Evolutionary conservation across 2,797 vertebrate species (phyloP), one percentile per base, ranked within the genome.

Genomic region (Pantherophis alleghaniensis): DNA sequence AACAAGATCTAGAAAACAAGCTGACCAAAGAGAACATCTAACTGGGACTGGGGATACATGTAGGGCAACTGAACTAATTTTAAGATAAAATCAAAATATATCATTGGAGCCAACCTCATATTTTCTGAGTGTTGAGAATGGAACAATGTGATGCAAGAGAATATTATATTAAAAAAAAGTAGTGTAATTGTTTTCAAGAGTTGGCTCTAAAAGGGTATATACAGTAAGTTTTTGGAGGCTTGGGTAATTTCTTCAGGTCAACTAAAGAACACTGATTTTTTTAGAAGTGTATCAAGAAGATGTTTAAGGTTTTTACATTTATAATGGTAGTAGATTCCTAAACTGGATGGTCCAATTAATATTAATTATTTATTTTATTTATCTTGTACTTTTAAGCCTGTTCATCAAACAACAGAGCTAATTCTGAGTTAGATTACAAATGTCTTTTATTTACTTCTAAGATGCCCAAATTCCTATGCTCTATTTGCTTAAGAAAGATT

Each of bases 211-310:
- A 96, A 95, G 89, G 95, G 91, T 93, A 95, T 91, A 96, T 7
- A 51, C 0, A 47, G 47, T 92, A 96, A 95, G 86, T 92, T 96
- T 95, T 93, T 96, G 95, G 95, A 95, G 95, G 95, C 87, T 94
- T 95, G 47, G 91, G 94, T 47, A 53, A 69, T 4, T 94, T 79
- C 94, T 89, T 93, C 94, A 96, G 95, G 69, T 91, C 37, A 95
- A 91, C 20, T 88, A 91, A 91, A 12, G 28, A 20, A 79, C 87
- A 83, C 26, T 53, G 87, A 24, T 26, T 42, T 69, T 69, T 91
- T 74, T 59, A 88, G 7, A 61, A 42, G 18, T 51, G 47, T 60
- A 87, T 69, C 53, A 61, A 87, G 57, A 37, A 90, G 59, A 32
- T 20, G 47, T 87, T 56, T 87, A 5, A 60, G 28, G 60, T 66